Base-by-base conservation (phyloP, 2,888 invertebrate genomes). In the Temnothorax ravouxi region DNA sequence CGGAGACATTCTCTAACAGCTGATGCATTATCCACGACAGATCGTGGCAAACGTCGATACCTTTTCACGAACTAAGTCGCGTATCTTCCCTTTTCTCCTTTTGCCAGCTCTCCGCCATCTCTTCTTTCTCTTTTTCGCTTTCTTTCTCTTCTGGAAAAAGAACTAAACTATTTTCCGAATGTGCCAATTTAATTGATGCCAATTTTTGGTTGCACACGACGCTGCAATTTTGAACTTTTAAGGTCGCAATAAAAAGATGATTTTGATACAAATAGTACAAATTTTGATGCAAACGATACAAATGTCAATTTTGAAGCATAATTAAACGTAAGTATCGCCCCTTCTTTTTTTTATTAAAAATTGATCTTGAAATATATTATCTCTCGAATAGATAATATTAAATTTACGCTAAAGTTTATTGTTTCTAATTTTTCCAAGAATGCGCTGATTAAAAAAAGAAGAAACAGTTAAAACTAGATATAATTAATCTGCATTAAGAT, bases 21-120 rank as follows among this genome's bases (percentile, higher is more conserved):
- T 86, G 88, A 90, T 89, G 90, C 91, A 89, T 90, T 91, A 90
- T 91, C 89, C 86, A 90, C 85, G 85, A 88, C 87, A 90, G 90
- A 91, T 88, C 88, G 88, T 84, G 85, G 84, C 86, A 87, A 89
- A 90, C 87, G 90, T 88, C 91, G 88, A 88, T 91, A 86, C 87
- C 87, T 87, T 86, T 88, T 83, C 86, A 83, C 84, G 84, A 84
- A 85, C 81, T 83, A 86, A 86, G 74, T 87, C 87, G 77, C 72
- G 52, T 84, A 64, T 61, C 59, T 80, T 76, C 34, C 41, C 54
- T 61, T 75, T 76, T 75, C 71, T 67, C 56, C 72, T 59, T 54
- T 47, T 56, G 8, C 34, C 67, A 25, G 41, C 54, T 67, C 50
- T 72, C 34, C 61, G 38, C 41, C 44, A 29, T 59, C 56, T 67